Percentiles rank a stretch among this genome's conserved stretches.
phyloP scores from a whole-genome alignment of 2,888 invertebrate genomes.

The Drosophila sordidapex region DNA sequence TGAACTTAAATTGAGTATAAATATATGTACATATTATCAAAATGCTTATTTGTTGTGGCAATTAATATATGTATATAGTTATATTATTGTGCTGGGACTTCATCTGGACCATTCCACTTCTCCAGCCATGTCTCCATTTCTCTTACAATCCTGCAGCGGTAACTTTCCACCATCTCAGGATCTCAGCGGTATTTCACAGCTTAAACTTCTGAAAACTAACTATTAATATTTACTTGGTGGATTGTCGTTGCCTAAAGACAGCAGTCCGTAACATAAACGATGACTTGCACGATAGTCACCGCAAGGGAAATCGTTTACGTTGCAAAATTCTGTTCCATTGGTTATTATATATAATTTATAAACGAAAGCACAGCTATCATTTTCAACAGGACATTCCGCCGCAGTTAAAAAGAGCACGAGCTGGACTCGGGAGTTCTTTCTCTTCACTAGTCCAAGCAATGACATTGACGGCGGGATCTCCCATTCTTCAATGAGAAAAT shows the following conservation, averaged over 20 bases:
- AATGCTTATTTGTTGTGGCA: not conserved
- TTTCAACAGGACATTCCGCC: not conserved
- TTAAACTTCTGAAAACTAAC: not conserved
- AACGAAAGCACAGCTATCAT: not conserved
- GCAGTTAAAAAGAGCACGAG: not conserved
- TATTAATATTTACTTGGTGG: not conserved
- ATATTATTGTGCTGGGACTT: not conserved
- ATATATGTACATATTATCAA: not conserved
- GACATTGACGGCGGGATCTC: not conserved
- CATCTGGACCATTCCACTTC: not conserved
- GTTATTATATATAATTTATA: not conserved
- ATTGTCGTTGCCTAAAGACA: constrained; percentile 6
- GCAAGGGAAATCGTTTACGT: constrained; percentile 46
- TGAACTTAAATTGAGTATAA: constrained; percentile 1
- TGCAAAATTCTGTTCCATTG: constrained; percentile 7
- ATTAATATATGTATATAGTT: not conserved
- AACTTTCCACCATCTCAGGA: not conserved
- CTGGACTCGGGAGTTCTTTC: not conserved
- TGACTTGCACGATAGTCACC: constrained; percentile 53
- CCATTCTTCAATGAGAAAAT: not conserved
- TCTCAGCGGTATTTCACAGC: not conserved
- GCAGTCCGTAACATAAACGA: constrained; percentile 47
- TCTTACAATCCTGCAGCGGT: not conserved
- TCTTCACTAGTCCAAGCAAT: no score
- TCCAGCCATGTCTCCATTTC: not conserved